Evolutionary conservation across 2,888 invertebrate species (phyloP).

Genomic region (Scaptomyza cyrtandrae): DNA sequence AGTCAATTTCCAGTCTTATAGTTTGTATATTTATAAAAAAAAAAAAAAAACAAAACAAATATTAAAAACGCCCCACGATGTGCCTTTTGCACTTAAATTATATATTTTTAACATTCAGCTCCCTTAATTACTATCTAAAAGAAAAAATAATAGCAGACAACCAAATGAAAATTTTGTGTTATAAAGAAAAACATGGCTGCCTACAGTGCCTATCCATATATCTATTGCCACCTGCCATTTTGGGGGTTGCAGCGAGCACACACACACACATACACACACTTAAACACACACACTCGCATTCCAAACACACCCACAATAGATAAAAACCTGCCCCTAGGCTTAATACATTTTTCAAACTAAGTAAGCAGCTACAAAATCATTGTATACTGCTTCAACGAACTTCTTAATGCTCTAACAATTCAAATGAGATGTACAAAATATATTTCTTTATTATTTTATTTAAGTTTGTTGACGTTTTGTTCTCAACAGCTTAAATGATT

Average conservation of each 20-base stretch:
- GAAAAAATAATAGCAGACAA: constrained; percentile 31
- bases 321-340: constrained; percentile 72
- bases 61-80: constrained; percentile 51
- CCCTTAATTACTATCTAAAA: constrained; percentile 57
- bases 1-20: constrained; percentile 2
- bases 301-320: constrained; percentile 58
- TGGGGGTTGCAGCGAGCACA: constrained; percentile 64
- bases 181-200: constrained; percentile 57
- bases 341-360: constrained; percentile 56
- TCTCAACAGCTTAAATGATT: neutral
- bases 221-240: constrained; percentile 74
- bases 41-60: no score
- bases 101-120: constrained; percentile 14
- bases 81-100: constrained; percentile 50
- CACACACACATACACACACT: constrained; percentile 25
- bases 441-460: no score
- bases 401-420: constrained; percentile 14
- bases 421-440: no score
- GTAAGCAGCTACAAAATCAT: neutral
- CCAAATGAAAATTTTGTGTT: constrained; percentile 49
- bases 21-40: constrained; percentile 13
- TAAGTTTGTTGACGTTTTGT: no score
- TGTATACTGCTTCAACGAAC: constrained; percentile 1
- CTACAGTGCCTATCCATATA: constrained; percentile 66
- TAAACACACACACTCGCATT: neutral